These are phyloP conservation scores for Acleris literana DNA, from an alignment of 2,888 invertebrate species.

Conservation along the genomic window DNA sequence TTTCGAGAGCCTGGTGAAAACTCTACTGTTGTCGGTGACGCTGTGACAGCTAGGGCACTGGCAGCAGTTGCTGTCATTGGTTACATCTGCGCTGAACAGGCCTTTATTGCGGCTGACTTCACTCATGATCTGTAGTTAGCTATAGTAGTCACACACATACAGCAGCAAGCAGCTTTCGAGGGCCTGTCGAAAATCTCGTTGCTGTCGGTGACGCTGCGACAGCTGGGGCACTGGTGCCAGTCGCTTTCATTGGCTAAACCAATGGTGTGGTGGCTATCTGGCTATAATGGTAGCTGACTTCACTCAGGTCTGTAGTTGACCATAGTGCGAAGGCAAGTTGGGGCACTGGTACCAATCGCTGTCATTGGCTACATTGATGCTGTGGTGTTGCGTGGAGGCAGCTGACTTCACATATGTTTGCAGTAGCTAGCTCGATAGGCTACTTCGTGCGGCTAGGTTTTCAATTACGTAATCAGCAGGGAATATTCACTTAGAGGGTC, in stretches of 20 bases:
- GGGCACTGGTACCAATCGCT: neutral
- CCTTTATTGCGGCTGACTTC: slow-evolving; percentile 93
- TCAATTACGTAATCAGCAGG: too few relatives aligned
- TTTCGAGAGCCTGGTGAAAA: too few relatives aligned
- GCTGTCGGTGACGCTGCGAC: neutral
- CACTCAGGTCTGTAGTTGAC: too few relatives aligned
- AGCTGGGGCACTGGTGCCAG: neutral
- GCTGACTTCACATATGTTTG: too few relatives aligned
- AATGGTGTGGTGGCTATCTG: neutral
- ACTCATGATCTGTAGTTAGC: slow-evolving; percentile 83
- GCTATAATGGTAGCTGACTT: too few relatives aligned
- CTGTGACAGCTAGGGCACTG: neutral
- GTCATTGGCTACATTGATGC: neutral
- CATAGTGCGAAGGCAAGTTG: too few relatives aligned
- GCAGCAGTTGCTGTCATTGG: neutral
- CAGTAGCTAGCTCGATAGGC: too few relatives aligned
- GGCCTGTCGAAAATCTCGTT: neutral
- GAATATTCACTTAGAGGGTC: too few relatives aligned
- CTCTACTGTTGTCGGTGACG: neutral
- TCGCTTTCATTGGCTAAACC: neutral
- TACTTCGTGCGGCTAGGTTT: too few relatives aligned
- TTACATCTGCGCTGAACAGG: slow-evolving; percentile 83
- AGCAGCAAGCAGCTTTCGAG: too few relatives aligned
- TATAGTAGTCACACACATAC: too few relatives aligned
- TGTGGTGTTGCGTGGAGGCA: neutral